Base-by-base conservation (phyloP, 2,113 vertebrate genomes). In the Lycaon pictus region DNA sequence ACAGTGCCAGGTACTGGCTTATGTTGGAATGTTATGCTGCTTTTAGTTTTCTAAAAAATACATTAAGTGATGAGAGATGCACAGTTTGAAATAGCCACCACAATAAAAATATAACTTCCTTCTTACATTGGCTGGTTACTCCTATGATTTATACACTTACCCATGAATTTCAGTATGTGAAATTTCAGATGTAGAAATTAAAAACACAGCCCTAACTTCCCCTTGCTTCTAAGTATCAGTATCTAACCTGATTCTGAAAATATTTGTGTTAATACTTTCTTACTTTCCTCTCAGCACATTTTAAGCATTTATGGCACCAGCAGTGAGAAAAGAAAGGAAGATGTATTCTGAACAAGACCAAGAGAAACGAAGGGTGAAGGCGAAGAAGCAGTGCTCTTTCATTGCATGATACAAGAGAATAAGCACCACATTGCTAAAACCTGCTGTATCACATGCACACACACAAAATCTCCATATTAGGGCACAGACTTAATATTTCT, bases 1-100 rank as follows among this genome's bases (percentile, higher is more conserved):
- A 97, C 88, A 90, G 90, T 96, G 63, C 79, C 84, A 88, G 96
- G 3, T 62, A 62, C 35, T 90, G 35, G 32, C 60, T 96, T 96
- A 87, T 94, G 43, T 89, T 94, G 60, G 89, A 97, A 97, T 97
- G 23, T 35, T 88, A 90, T 29, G 56, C 56, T 77, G 35, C 2
- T 94, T 96, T 88, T 90, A n/a, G 11, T 83, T 86, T 94, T 85
- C 55, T 25, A 71, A 77, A 62, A 77, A 96, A 82, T 35, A 80
- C 2, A 3, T 72, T 48, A 77, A 58, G 29, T 92, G 43, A 89
- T 81, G 88, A 95, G 88, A 82, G 87, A 83, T 13, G 3, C 35
- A 69, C 12, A 69, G 15, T 85, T 80, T 77, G 23, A 95, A 93
- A 22, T 11, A 94, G n/a, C 19, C 6, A 56, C 65, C 13, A 27